A percentile compares a stretch with the other conserved stretches of the same genome.
Evolutionary conservation across 2,113 vertebrate genomes (phyloP).

Genomic region (Dinomys branickii): DNA sequence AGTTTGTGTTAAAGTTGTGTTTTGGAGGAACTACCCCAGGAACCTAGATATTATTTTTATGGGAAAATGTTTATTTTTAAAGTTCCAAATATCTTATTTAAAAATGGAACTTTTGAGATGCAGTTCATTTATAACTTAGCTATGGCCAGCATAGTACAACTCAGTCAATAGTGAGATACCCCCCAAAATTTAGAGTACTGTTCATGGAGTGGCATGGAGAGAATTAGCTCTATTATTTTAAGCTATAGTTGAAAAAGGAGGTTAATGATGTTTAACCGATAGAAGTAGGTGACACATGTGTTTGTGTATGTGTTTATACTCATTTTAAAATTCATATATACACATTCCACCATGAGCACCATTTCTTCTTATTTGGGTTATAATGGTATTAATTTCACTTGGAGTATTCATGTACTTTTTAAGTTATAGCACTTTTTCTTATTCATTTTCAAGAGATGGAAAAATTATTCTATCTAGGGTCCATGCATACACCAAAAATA

Average conservation of each 20-base stretch:
- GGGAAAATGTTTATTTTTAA: conserved; percentile 58
- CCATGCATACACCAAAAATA: background rate
- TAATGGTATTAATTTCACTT: conserved; percentile 1
- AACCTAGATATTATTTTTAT: conserved; percentile 49
- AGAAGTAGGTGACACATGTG: background rate
- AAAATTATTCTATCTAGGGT: background rate
- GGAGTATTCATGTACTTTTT: background rate
- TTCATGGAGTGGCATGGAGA: conserved; percentile 35
- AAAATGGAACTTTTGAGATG: conserved; percentile 7
- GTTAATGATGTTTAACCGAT: conserved; percentile 29
- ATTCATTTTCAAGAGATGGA: background rate
- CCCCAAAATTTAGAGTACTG: conserved; percentile 18
- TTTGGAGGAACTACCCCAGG: background rate
- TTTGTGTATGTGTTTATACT: background rate
- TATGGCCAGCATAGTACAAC: conserved; percentile 16
- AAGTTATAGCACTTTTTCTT: background rate
- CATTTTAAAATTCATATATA: background rate
- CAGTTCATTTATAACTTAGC: background rate
- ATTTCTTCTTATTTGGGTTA: conserved; percentile 10
- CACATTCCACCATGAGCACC: background rate
- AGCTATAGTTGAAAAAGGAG: background rate
- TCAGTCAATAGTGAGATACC: background rate
- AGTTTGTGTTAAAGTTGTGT: background rate
- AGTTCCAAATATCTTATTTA: conserved; percentile 34
- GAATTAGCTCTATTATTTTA: background rate